Evolutionary conservation across 2,797 vertebrate genomes (phyloP), one percentile per base, ranked within the genome.

Genomic region (Parauchenoglanis punctatus): DNA sequence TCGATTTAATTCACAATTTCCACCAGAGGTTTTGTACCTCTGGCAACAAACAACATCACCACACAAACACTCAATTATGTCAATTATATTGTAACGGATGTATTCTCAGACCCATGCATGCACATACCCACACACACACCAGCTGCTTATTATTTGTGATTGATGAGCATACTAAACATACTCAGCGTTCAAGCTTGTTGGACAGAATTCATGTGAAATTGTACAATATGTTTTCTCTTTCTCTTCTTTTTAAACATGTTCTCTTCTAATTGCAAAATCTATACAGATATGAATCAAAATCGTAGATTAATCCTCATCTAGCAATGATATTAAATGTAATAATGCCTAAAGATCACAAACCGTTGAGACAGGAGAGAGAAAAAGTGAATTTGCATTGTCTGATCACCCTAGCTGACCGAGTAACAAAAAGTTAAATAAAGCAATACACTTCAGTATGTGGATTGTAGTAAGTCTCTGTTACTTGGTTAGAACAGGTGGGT

Each of bases 141-240:
- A 82, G 40, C 25, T n/a, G 58, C 59, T 81, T 49, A 65, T 82
- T 52, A 65, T 65, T 28, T 82, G 40, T 28, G 23, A 65, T 28
- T 10, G 56, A 61, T 61, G 11, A 46, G 25, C 7, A 63, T 28
- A 65, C 40, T 63, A 28, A 80, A 46, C 40, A 13, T 11, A 15
- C 59, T 81, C 40, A 65, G 23, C 8, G 0, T 28, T 65, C 40
- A 28, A 28, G 25, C 25, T 49, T 82, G 12, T 65, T 65, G 44
- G 15, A 65, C 59, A 63, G 20, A 82, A n/a, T 80, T 59, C 18
- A 23, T 35, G 52, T 78, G 17, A 35, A 78, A 56, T 78, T 28
- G 15, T 56, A 18, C 52, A 76, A 6, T 76, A 76, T 10, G 2
- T 31, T 31, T 54, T 54, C 52, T 78, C 10, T 78, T 7, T 78